These are phyloP conservation scores for Colaptes auratus DNA, from an alignment of 2,113 vertebrate species.

Conservation along the genomic window DNA sequence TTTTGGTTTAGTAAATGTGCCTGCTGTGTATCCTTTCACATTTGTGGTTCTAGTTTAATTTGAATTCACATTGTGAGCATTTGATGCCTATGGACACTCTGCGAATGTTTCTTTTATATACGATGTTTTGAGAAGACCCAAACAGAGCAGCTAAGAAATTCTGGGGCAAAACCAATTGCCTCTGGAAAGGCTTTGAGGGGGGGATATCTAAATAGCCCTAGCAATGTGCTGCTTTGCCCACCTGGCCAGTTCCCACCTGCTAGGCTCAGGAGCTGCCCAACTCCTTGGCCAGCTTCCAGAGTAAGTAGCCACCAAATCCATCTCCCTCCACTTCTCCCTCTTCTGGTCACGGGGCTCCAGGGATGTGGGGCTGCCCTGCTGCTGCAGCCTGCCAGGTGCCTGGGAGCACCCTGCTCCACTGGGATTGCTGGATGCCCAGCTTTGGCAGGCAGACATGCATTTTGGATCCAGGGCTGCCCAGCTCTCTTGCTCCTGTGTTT, in stretches of 20 bases:
- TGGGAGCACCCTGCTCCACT: neutral
- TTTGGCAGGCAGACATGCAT: neutral
- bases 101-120: neutral
- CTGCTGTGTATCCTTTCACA: constrained; percentile 8
- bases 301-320: rapidly evolving
- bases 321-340: neutral
- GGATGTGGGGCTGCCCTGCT: rapidly evolving
- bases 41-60: constrained; percentile 13
- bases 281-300: neutral
- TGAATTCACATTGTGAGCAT: neutral
- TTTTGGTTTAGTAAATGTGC: neutral
- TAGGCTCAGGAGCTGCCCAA: neutral
- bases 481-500: neutral
- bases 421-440: neutral
- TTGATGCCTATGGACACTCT: neutral
- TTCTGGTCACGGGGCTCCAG: rapidly evolving
- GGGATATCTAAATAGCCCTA: neutral
- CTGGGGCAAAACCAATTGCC: neutral
- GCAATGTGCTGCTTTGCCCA: neutral
- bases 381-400: neutral
- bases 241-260: neutral
- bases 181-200: neutral
- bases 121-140: neutral
- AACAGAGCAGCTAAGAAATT: neutral
- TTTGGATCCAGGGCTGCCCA: neutral